These are phyloP conservation scores for Lacerta viridis DNA, from an alignment of 2,797 vertebrate species.

Conservation along the genomic window DNA sequence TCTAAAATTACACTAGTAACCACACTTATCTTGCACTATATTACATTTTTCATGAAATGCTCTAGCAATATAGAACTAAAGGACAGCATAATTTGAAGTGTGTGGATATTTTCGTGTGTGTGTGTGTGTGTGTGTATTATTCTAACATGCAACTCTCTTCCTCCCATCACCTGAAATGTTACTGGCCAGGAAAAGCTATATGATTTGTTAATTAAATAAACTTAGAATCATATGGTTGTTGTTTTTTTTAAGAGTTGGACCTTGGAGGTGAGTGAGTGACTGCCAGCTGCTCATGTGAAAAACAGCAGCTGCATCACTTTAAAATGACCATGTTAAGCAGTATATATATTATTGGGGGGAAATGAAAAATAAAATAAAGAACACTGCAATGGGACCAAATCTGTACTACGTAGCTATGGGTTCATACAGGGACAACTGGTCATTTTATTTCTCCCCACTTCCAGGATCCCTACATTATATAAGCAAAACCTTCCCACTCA, in stretches of 20 bases:
- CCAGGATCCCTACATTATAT: not conserved
- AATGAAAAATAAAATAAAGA: too few relatives aligned
- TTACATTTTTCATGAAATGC: conserved; percentile 62
- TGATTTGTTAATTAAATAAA: not conserved
- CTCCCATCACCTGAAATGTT: not conserved
- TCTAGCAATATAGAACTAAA: conserved; percentile 43
- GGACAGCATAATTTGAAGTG: not conserved
- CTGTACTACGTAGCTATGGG: not conserved
- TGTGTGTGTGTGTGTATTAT: too few relatives aligned
- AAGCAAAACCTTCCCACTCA: not conserved
- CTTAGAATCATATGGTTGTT: not conserved
- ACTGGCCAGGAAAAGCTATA: not conserved
- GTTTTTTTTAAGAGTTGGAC: not conserved
- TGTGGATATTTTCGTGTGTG: not conserved
- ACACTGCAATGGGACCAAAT: not conserved
- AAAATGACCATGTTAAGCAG: too few relatives aligned
- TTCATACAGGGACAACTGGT: not conserved
- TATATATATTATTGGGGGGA: too few relatives aligned
- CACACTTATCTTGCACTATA: conserved; percentile 50
- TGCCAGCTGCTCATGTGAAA: not conserved
- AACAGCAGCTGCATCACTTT: not conserved
- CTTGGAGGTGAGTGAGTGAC: not conserved
- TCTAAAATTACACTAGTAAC: conserved; percentile 70
- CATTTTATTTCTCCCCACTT: not conserved
- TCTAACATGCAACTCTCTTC: not conserved